Percentiles rank a stretch among this genome's conserved stretches.
These are phyloP conservation scores for Penaeus indicus DNA, from an alignment of 1,140 invertebrate species.

Conservation along the genomic window DNA sequence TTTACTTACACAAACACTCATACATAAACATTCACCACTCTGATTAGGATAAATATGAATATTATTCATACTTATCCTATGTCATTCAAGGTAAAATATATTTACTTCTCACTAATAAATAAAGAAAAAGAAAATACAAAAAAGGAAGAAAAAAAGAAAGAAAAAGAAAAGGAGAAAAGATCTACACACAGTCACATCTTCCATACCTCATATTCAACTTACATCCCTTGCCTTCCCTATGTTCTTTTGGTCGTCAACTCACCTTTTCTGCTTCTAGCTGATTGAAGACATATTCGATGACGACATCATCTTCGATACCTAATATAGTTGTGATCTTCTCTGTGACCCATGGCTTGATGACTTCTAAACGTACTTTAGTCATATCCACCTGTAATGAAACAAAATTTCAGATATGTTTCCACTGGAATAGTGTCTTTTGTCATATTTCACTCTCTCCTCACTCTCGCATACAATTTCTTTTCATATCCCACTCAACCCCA, in stretches of 20 bases:
- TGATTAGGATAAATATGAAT: conserved; percentile 52
- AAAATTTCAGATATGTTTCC: background rate
- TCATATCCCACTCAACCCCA: too few relatives aligned
- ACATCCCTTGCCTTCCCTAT: background rate
- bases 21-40: background rate
- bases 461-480: too few relatives aligned
- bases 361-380: conserved; percentile 97
- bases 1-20: conserved; percentile 43
- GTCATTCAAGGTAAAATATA: conserved; percentile 29
- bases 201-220: background rate
- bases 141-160: conserved; percentile 41
- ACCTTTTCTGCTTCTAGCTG: conserved; percentile 94
- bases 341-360: conserved; percentile 99
- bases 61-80: conserved; percentile 50
- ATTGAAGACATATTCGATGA: conserved; percentile 99
- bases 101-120: conserved; percentile 40
- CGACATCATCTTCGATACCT: conserved; percentile 97
- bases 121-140: conserved; percentile 32
- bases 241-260: conserved; percentile 49
- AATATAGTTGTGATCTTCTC: conserved; percentile 95
- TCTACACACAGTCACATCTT: conserved; percentile 32
- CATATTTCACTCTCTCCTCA: too few relatives aligned
- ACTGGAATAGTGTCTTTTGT: background rate
- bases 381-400: conserved; percentile 88
- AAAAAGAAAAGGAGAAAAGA: conserved; percentile 40